Evolutionary conservation across 2,113 vertebrate genomes (phyloP).

Genomic region (Hystrix brachyura): DNA sequence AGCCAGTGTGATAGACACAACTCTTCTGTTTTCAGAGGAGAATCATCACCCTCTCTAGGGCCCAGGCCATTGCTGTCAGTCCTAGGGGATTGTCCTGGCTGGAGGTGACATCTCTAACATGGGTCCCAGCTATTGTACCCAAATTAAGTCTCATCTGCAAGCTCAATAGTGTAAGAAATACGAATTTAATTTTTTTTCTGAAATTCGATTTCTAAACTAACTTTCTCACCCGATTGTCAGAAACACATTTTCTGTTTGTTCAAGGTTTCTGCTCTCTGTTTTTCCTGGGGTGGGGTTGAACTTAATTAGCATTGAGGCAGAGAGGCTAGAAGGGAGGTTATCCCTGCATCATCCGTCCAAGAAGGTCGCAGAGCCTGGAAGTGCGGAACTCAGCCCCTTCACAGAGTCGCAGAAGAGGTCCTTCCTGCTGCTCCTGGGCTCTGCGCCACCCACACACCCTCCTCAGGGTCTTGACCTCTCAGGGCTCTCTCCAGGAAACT

Average conservation of each 20-base stretch:
- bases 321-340: no score
- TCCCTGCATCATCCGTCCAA: background rate
- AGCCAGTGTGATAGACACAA: background rate
- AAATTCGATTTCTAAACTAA: background rate
- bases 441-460: background rate
- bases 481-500: background rate
- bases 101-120: background rate
- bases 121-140: background rate
- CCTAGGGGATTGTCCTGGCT: background rate
- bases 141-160: background rate
- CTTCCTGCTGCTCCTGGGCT: background rate
- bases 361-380: background rate
- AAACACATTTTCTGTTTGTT: background rate
- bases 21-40: background rate
- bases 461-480: background rate
- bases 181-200: background rate
- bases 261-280: background rate
- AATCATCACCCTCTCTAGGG: background rate
- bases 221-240: background rate
- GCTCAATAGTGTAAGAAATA: background rate
- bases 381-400: background rate
- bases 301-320: background rate
- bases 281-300: background rate
- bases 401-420: background rate
- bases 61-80: background rate